Evolutionary conservation across 2,888 invertebrate genomes (phyloP), one percentile per base, ranked within the genome.

Genomic region (Dione vanillae): DNA sequence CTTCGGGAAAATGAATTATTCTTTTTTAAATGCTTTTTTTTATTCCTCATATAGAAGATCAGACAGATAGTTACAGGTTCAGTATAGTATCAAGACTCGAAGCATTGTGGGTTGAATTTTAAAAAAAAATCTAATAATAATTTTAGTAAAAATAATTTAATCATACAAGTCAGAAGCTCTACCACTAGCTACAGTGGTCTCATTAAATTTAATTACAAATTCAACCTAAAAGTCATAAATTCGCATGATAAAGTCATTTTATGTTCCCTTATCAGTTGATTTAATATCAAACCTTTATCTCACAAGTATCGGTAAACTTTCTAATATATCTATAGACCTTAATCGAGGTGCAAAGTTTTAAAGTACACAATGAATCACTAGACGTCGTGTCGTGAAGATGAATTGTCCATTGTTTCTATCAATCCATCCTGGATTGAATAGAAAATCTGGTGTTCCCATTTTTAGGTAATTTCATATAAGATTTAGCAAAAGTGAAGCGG

Each of bases 341-440:
- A 37, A 58, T 40, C 2, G 10, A 66, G 58, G 58, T 58, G 67
- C 58, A 49, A 67, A 67, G 58, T 67, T 67, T 67, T 67, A 67
- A 47, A 58, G n/a, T 56, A 43, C 40, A 67, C 47, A 49, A 67
- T 58, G 58, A 67, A 67, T 67, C 67, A 67, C 58, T 40, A 58
- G 45, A 58, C 20, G 67, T 67, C 67, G 58, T 10, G 47, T 6
- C 58, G 58, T 35, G 52, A 40, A 58, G 47, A 67, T 58, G 35
- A 58, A 67, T 67, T 40, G 58, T 40, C 10, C 35, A 61, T 45
- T n/a, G n/a, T n/a, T n/a, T n/a, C n/a, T n/a, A n/a, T n/a, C n/a
- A n/a, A n/a, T n/a, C n/a, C n/a, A n/a, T n/a, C n/a, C n/a, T n/a
- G 67, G 40, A 58, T 67, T 58, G 56, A 58, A 67, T 58, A 45